These are phyloP conservation scores for Ciona savignyi DNA, from an alignment of 23 tunicate species.

Conservation along the genomic window DNA sequence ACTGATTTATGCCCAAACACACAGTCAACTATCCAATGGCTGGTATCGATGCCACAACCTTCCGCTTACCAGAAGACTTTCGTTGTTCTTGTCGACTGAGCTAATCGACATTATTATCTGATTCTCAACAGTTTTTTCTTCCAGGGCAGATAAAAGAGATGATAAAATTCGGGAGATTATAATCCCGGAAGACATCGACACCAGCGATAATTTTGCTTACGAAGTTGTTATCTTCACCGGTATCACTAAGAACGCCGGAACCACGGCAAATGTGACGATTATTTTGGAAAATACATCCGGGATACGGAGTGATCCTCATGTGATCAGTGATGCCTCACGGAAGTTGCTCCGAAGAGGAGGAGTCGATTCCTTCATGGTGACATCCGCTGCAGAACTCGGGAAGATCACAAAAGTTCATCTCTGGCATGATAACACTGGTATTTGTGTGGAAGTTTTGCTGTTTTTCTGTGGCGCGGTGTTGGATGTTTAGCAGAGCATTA, in stretches of 20 bases:
- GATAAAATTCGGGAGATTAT: background rate
- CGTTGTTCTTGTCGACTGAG: no score
- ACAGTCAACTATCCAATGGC: no score
- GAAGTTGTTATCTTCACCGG: conserved; percentile 79
- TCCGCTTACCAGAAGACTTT: no score
- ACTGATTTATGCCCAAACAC: no score
- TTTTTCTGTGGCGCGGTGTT: no score
- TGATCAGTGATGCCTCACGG: conserved; percentile 23
- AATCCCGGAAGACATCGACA: conserved; percentile 50
- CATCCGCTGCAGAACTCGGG: conserved; percentile 26
- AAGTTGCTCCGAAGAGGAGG: conserved; percentile 48
- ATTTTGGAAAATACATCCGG: conserved; percentile 24
- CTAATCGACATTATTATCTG: no score
- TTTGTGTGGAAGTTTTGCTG: no score
- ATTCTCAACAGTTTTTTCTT: no score
- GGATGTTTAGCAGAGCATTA: no score
- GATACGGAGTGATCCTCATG: conserved; percentile 23
- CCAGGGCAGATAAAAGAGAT: conserved; percentile 18
- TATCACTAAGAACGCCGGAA: conserved; percentile 41
- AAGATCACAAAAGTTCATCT: conserved; percentile 33
- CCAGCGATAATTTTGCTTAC: conserved; percentile 21
- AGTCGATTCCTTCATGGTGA: conserved; percentile 54
- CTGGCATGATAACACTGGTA: conserved; percentile 93
- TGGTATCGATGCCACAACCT: no score
- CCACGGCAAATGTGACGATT: conserved; percentile 70